A percentile compares a stretch with the other conserved stretches of the same genome.
These are phyloP conservation scores for Andinoacara biseriatus DNA, from an alignment of 2,113 vertebrate species.

Conservation along the genomic window DNA sequence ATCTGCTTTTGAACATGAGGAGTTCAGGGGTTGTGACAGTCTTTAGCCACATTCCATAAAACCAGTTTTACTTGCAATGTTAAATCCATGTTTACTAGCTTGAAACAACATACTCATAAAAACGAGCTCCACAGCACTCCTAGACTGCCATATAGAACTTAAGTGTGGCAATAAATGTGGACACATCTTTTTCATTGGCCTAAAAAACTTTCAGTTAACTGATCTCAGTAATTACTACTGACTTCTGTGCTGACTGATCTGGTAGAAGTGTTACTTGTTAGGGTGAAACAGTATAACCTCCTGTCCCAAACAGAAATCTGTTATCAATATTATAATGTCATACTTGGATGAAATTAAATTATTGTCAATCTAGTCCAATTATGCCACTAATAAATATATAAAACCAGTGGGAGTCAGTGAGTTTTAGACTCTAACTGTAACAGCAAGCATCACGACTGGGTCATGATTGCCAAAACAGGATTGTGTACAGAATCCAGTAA, in stretches of 20 bases:
- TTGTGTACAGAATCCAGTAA: background rate
- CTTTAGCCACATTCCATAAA: background rate
- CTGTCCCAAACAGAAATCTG: background rate
- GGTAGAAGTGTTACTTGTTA: background rate
- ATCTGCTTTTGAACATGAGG: background rate
- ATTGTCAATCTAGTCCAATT: background rate
- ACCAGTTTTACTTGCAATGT: background rate
- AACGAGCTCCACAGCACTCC: background rate
- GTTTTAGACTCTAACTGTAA: background rate
- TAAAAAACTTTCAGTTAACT: background rate
- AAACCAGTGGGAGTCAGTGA: background rate
- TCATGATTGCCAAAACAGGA: background rate
- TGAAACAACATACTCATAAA: background rate
- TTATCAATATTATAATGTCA: background rate
- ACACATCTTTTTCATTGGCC: background rate
- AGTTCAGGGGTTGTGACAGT: background rate
- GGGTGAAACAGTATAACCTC: background rate
- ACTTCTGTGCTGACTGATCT: background rate
- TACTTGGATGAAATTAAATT: background rate
- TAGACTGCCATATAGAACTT: background rate
- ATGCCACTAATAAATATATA: background rate
- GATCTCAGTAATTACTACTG: background rate
- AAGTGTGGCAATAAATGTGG: constrained; percentile 1
- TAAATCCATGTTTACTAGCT: background rate
- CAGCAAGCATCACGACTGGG: background rate